Evolutionary conservation across 2,888 invertebrate genomes (phyloP), one percentile per base, ranked within the genome.

Genomic region (Creontiades dilutus): DNA sequence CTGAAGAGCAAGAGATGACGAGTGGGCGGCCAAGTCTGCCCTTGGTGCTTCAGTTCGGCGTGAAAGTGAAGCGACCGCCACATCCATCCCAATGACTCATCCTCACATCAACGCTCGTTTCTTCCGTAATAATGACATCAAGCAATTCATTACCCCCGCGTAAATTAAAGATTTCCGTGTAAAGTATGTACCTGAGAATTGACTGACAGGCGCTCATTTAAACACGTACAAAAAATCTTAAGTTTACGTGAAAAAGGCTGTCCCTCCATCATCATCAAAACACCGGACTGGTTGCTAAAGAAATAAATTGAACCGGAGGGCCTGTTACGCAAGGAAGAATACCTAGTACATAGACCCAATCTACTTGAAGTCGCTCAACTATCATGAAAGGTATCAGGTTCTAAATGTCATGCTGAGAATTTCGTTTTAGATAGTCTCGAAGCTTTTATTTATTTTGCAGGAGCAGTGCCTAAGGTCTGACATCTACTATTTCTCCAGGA

Each of bases 11-110:
- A 2, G 61, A 68, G 23, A 19, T 68, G 68, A 48, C 82, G 82
- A 82, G 82, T 82, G 52, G 82, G 82, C 52, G 82, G 68, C 27
- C 9, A 23, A 23, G 23, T 82, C 19, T 82, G 82, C 82, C 82
- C 82, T 82, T 82, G 82, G 82, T 55, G 47, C 82, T 27, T 82
- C 19, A 82, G 82, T 82, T 82, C 82, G 52, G 82, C 52, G 82
- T 82, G 82, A 82, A 82, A 82, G 82, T 82, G 82, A 82, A 82
- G 52, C 82, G 82, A 82, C 23, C 68, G 23, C 23, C 68, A 68
- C 68, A 12, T 68, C 19, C 68, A 68, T 68, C 23, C 68, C 68
- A 68, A 23, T 68, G 68, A 68, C 68, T 68, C 68, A 68, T 68
- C 68, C 68, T 5, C 9, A 68, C 68, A 68, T 68, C 23, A 68